Base-by-base conservation (phyloP, 2,797 vertebrate genomes). In the Numenius phaeopus region DNA sequence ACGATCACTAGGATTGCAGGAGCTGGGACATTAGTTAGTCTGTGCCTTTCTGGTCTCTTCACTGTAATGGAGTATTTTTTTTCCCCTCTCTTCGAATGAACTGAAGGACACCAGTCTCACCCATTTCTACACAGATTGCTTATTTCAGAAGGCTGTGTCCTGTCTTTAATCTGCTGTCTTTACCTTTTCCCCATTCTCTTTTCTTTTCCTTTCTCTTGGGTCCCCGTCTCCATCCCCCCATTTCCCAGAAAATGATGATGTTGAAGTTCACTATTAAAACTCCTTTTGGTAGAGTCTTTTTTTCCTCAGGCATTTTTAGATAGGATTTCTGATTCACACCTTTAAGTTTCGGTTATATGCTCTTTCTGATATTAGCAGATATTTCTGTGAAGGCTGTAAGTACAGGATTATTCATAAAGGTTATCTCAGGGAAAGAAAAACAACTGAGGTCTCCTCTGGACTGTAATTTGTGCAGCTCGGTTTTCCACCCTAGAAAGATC, bases 381-480 rank as follows among this genome's bases (percentile, higher is more conserved):
- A 73, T 91, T 94, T 95, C 83, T 26, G 37, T 97, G 96, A 95
- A 89, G 87, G 92, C 78, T 88, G 50, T 92, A 96, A 95, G 47
- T 14, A 42, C 50, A 80, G 50, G 4, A 79, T 94, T 64, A 92
- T 93, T 98, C 96, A 90, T 92, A 95, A 96, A 97, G 72, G 87
- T 83, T 96, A 89, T 90, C 77, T 95, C 92, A 84, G 92, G 88
- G 89, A 95, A 97, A 94, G 91, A 94, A 83, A 23, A 96, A 92
- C 79, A 54, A 5, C 67, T 82, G 23, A 77, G 81, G 54, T 95
- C 67, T 97, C 54, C 65, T 95, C 89, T 97, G 72, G 49, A 59
- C 47, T 59, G 78, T 49, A 83, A 91, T 96, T 96, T 95, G 44
- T 92, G 90, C 75, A 3, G n/a, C 81, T 95, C 22, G 4, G 59